These are phyloP conservation scores for Andrena chrysosceles DNA, from an alignment of 2,888 invertebrate genomes.

Conservation along the genomic window DNA sequence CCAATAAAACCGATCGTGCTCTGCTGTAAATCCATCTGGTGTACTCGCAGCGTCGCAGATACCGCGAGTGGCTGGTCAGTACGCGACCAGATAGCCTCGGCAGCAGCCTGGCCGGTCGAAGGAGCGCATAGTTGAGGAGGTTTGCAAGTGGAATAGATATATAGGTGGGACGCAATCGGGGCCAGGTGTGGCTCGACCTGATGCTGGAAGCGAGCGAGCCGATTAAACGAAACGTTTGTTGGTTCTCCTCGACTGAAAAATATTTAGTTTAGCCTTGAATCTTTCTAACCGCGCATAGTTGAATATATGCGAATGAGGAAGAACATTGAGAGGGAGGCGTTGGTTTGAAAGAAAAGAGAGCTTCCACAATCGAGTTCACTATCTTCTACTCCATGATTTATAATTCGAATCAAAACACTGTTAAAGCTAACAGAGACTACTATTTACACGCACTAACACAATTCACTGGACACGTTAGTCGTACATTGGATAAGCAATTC, in stretches of 20 bases:
- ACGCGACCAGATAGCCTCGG: conserved; percentile 46
- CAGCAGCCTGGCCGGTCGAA: conserved; percentile 35
- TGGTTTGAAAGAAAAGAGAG: too few relatives aligned
- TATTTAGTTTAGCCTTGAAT: conserved; percentile 11
- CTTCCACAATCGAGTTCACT: too few relatives aligned
- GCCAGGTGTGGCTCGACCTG: conserved; percentile 81
- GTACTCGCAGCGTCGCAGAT: conserved; percentile 38
- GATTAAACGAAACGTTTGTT: conserved; percentile 52
- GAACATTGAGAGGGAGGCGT: too few relatives aligned
- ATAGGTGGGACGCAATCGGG: conserved; percentile 80
- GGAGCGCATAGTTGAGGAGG: conserved; percentile 55
- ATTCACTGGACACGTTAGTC: too few relatives aligned
- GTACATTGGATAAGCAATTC: too few relatives aligned
- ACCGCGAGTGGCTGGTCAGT: conserved; percentile 50
- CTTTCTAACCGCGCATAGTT: not conserved
- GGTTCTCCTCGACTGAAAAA: conserved; percentile 15
- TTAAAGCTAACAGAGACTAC: too few relatives aligned
- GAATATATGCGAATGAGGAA: not conserved
- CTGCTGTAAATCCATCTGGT: conserved; percentile 60
- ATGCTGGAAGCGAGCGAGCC: conserved; percentile 51
- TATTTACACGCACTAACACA: too few relatives aligned
- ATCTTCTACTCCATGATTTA: too few relatives aligned
- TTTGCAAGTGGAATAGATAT: conserved; percentile 75
- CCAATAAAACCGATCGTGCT: conserved; percentile 57
- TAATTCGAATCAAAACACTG: too few relatives aligned